Evolutionary conservation across 1,140 invertebrate species (phyloP), one percentile per base, ranked within the genome.

Genomic region (Scaptodrosophila lebanonensis): DNA sequence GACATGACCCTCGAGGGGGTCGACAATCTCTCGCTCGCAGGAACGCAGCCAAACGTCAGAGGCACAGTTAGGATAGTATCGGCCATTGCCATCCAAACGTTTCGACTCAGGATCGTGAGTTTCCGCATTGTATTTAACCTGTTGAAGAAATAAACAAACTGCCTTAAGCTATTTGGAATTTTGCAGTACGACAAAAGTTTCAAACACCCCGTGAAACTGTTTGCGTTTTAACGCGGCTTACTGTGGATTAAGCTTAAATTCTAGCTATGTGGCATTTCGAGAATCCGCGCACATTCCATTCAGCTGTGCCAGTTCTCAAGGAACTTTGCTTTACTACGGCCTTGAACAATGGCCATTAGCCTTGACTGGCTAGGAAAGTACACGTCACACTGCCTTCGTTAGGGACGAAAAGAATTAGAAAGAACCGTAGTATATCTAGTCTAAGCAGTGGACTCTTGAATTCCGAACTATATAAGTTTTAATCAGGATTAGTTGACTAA

Each of bases 11-110:
- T 88, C 54, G 0, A 94, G 87, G 1, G 94, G 93, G 49, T 91
- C 87, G 1, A 89, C 87, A 4, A 94, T 90, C 88, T 95, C 93
- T 39, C 91, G 75, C 57, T 93, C 90, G 67, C 94, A 95, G 1
- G 93, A 93, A 36, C 95, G 89, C 62, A 95, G 84, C 94, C 94
- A 96, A 12, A 95, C 90, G 1, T 88, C 89, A 0, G 89, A 87
- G 51, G 95, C 93, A 63, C 92, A 93, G 69, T 94, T 93, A 0
- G 93, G 92, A 72, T 92, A 94, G 40, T 89, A 79, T 2, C 85
- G 50, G 8, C 82, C 84, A 17, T 43, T 63, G 15, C 76, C 84
- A 69, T 86, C 84, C 9, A 86, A 64, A 2, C 79, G 68, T n/a
- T 57, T 44, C 1, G 73, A 42, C 47, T 84, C 61, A 3, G 84